Conservation (phyloP, 1,140 invertebrate genomes). For the Penaeus japonicus region DNA sequence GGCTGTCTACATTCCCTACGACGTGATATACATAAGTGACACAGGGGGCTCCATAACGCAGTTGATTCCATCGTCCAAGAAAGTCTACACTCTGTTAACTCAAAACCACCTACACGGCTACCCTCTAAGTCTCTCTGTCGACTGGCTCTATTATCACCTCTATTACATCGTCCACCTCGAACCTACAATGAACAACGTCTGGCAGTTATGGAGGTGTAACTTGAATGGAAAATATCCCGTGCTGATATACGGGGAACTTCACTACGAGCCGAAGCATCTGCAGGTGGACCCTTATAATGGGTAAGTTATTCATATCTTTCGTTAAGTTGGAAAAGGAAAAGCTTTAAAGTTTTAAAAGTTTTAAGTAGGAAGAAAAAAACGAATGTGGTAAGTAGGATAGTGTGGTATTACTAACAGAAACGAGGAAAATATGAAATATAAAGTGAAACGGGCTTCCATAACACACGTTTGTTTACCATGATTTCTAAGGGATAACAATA, state of each 20-base stretch:
- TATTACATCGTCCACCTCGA: conserved; percentile 73
- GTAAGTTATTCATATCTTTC: conserved; percentile 64
- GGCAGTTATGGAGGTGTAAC: conserved; percentile 79
- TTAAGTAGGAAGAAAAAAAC: too few relatives aligned
- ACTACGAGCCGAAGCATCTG: conserved; percentile 75
- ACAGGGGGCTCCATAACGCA: conserved; percentile 63
- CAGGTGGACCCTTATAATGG: conserved; percentile 93
- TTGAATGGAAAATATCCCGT: conserved; percentile 75
- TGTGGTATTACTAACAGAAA: too few relatives aligned
- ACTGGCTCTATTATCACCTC: conserved; percentile 85
- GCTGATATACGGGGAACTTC: conserved; percentile 74
- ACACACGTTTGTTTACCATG: too few relatives aligned
- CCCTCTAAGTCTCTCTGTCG: conserved; percentile 77
- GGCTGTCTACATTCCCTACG: conserved; percentile 75
- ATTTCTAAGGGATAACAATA: background rate
- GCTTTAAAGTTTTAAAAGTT: too few relatives aligned
- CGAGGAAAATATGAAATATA: too few relatives aligned
- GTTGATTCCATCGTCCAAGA: conserved; percentile 50
- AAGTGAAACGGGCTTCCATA: too few relatives aligned
- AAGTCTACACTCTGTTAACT: conserved; percentile 67
- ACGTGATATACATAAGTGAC: conserved; percentile 79
- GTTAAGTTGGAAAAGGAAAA: too few relatives aligned
- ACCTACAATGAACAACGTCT: conserved; percentile 61
- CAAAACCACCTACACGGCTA: conserved; percentile 70
- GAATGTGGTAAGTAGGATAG: too few relatives aligned